phyloP scores from a whole-genome alignment of 1,140 invertebrate genomes.

The Neodiprion fabricii region DNA sequence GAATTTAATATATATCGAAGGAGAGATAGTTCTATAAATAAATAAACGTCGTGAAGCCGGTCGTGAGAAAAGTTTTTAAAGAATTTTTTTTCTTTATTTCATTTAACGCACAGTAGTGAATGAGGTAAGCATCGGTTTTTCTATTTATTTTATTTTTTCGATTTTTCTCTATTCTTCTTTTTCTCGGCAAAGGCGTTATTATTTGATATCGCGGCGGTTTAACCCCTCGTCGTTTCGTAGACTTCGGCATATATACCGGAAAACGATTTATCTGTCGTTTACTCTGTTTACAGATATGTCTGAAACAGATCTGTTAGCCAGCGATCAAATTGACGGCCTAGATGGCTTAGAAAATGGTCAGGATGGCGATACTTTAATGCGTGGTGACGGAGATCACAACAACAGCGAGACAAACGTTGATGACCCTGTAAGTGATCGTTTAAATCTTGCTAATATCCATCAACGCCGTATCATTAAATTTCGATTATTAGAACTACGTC shows the following conservation, averaged over 20 bases:
- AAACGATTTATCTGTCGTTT: too few species aligned
- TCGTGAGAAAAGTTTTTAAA: background rate
- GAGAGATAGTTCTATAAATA: background rate
- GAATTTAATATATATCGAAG: background rate
- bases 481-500: too few species aligned
- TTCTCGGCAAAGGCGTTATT: background rate
- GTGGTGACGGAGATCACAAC: constrained; percentile 53
- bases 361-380: constrained; percentile 57
- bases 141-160: background rate
- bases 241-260: too few species aligned
- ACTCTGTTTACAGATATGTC: constrained; percentile 51
- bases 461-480: too few species aligned
- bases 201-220: background rate
- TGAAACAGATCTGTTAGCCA: constrained; percentile 57
- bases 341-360: constrained; percentile 60
- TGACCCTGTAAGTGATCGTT: constrained; percentile 48
- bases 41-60: background rate
- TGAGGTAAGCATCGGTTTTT: background rate
- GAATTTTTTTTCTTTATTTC: background rate
- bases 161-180: background rate
- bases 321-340: constrained; percentile 58
- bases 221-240: too few species aligned
- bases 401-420: constrained; percentile 56
- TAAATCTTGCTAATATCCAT: background rate
- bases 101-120: background rate